phyloP scores from a whole-genome alignment of 1,140 invertebrate species.

The Panulirus ornatus region DNA sequence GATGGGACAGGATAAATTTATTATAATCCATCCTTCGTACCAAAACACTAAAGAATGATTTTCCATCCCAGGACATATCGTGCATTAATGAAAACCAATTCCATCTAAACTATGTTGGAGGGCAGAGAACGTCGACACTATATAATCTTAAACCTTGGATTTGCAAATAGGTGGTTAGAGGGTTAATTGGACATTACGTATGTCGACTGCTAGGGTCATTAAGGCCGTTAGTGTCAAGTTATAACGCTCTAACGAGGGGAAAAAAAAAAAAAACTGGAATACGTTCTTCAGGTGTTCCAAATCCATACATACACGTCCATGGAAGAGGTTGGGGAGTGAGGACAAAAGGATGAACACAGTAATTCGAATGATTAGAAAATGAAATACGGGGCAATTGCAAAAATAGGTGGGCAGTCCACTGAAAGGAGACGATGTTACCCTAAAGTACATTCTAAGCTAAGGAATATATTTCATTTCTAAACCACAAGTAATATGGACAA shows the following conservation, averaged over 20 bases:
- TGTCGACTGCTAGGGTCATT: too few relatives aligned
- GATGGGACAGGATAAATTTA: too few relatives aligned
- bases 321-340: too few relatives aligned
- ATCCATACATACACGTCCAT: too few relatives aligned
- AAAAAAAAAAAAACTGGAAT: background rate
- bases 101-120: background rate
- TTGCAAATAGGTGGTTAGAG: background rate
- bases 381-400: background rate
- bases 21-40: too few relatives aligned
- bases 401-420: background rate
- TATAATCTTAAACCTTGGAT: background rate
- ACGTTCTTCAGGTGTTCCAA: background rate
- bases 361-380: background rate
- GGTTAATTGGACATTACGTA: background rate
- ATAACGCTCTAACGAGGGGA: background rate
- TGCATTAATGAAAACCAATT: background rate
- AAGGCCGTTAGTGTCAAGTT: background rate
- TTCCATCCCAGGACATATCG: background rate
- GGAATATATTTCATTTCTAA: background rate
- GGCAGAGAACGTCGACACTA: background rate
- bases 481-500: background rate
- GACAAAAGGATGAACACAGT: too few relatives aligned
- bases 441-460: too few relatives aligned
- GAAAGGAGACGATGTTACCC: background rate
- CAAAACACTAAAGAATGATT: background rate